These are phyloP conservation scores for Borostomias antarcticus DNA, from an alignment of 2,797 vertebrate genomes.

Conservation along the genomic window DNA sequence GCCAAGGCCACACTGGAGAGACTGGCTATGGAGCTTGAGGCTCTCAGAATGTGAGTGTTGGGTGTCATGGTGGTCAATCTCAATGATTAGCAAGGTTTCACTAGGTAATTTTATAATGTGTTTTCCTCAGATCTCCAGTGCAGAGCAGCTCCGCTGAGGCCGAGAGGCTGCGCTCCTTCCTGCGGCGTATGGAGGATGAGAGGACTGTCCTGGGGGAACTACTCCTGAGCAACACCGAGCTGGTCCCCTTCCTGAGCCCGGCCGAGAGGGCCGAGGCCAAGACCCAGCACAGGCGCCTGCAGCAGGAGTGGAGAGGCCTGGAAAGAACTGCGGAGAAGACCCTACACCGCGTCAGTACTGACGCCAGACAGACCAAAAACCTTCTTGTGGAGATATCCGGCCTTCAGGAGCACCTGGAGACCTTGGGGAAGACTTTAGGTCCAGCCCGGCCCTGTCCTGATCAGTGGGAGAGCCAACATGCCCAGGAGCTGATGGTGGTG, in stretches of 20 bases:
- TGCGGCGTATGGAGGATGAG: conserved; percentile 75
- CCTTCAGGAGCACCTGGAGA: conserved; percentile 70
- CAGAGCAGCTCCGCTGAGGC: conserved; percentile 75
- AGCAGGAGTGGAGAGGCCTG: conserved; percentile 76
- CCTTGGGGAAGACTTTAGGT: conserved; percentile 50
- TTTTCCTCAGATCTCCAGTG: conserved; percentile 70
- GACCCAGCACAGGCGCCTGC: conserved; percentile 74
- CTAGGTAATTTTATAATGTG: background rate
- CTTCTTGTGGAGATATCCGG: conserved; percentile 55
- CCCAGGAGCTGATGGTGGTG: conserved; percentile 63
- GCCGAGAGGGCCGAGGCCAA: conserved; percentile 73
- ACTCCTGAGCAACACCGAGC: conserved; percentile 62
- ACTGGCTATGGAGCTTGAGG: conserved; percentile 76
- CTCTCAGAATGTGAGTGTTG: conserved; percentile 81
- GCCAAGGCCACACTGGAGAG: conserved; percentile 69
- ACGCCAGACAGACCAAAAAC: conserved; percentile 54
- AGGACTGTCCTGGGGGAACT: conserved; percentile 75
- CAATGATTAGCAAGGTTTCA: background rate
- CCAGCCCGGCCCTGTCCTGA: conserved; percentile 32
- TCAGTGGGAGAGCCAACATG: conserved; percentile 60
- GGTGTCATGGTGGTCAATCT: background rate
- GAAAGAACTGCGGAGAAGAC: conserved; percentile 74
- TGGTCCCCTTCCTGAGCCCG: conserved; percentile 70
- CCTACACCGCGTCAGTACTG: conserved; percentile 65
- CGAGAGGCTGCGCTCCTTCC: conserved; percentile 72